phyloP scores from a whole-genome alignment of 1,140 invertebrate species.

The Zaprionus tsacasi region DNA sequence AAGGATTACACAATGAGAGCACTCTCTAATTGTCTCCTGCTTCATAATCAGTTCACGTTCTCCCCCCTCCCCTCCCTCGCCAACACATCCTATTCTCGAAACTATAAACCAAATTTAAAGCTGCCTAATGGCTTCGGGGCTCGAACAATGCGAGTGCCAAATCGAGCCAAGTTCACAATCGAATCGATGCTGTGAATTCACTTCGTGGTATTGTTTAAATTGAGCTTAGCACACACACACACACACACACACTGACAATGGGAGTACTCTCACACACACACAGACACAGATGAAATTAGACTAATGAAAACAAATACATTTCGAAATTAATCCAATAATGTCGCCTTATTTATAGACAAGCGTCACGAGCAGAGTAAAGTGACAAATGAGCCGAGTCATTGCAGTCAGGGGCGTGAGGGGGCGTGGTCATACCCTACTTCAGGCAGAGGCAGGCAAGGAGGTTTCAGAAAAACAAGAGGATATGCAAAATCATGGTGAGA shows the following conservation, averaged over 20 bases:
- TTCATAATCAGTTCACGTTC: conserved; percentile 5
- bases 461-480: conserved; percentile 44
- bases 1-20: conserved; percentile 2
- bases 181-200: not conserved
- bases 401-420: conserved; percentile 20
- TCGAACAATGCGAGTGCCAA: not conserved
- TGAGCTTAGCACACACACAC: conserved; percentile 13
- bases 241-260: conserved; percentile 8
- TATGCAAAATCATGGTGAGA: conserved; percentile 64
- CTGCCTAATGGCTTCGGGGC: conserved; percentile 4
- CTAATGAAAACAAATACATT: conserved; percentile 81
- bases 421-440: conserved; percentile 21
- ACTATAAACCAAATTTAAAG: conserved; percentile 4
- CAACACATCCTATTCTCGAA: not conserved
- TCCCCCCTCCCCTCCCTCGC: not conserved
- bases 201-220: conserved; percentile 9
- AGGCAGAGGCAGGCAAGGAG: not conserved
- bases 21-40: conserved; percentile 1
- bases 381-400: conserved; percentile 64
- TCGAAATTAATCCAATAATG: conserved; percentile 78
- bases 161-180: not conserved
- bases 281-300: conserved; percentile 59
- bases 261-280: not conserved
- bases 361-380: conserved; percentile 34
- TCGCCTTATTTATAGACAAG: conserved; percentile 71